Conservation (phyloP, 2,797 vertebrate species). For the Pogoniulus pusillus region DNA sequence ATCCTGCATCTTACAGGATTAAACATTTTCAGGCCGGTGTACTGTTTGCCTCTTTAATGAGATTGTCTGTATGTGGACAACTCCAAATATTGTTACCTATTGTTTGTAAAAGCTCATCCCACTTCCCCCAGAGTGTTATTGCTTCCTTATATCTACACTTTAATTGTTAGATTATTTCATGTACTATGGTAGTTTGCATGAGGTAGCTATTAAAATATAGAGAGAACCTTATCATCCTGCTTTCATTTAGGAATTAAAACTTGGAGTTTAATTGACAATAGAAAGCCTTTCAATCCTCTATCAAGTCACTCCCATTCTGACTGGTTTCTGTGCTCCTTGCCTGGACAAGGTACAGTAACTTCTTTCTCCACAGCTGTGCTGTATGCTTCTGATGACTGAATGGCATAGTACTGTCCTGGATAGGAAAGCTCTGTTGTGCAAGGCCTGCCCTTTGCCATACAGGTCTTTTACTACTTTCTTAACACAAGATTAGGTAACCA, state of each 20-base stretch:
- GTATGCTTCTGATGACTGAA: background rate
- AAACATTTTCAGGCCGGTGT: background rate
- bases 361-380: background rate
- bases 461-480: background rate
- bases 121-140: background rate
- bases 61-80: background rate
- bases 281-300: background rate
- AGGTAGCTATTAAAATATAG: background rate
- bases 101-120: background rate
- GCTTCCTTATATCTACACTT: no score
- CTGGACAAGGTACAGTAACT: background rate
- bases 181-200: background rate
- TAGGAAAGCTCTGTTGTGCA: fast-evolving
- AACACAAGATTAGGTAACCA: background rate
- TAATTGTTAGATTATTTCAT: background rate
- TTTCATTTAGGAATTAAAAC: background rate
- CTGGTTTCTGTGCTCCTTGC: background rate
- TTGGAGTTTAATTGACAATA: background rate
- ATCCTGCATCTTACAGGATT: background rate
- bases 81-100: background rate
- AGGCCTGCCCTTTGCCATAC: background rate
- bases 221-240: background rate
- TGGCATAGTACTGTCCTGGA: no score
- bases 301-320: background rate
- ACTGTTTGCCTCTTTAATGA: background rate